Evolutionary conservation across 2,888 invertebrate species (phyloP).

Genomic region (Drosophila mettleri): DNA sequence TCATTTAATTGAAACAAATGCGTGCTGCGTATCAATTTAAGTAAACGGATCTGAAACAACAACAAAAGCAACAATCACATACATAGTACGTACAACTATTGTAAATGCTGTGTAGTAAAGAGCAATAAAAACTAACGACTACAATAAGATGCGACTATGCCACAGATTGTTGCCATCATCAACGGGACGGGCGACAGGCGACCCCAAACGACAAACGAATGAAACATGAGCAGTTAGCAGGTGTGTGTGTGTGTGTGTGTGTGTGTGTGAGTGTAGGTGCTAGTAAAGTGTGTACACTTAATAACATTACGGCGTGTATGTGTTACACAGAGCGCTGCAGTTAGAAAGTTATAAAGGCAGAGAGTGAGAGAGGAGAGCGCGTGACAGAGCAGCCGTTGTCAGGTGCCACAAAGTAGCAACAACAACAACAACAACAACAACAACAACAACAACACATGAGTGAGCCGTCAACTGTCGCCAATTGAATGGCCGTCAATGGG

Average conservation of each 20-base stretch:
- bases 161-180: slow-evolving; percentile 62
- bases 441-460: slow-evolving; percentile 11
- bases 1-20: slow-evolving; percentile 80
- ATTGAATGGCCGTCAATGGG: slow-evolving; percentile 70
- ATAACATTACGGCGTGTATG: slow-evolving; percentile 38
- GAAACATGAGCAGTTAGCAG: slow-evolving; percentile 36
- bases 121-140: slow-evolving; percentile 66
- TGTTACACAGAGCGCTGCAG: slow-evolving; percentile 24
- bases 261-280: slow-evolving; percentile 17
- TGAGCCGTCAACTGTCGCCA: slow-evolving; percentile 63
- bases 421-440: slow-evolving; percentile 41
- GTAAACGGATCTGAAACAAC: slow-evolving; percentile 42
- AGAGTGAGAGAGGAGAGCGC: background rate
- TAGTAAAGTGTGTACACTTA: slow-evolving; percentile 25
- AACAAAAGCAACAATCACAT: slow-evolving; percentile 22
- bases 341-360: background rate
- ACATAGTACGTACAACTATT: slow-evolving; percentile 31
- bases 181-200: slow-evolving; percentile 25
- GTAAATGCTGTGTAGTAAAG: slow-evolving; percentile 44
- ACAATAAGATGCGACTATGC: slow-evolving; percentile 59
- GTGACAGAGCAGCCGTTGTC: slow-evolving; percentile 22
- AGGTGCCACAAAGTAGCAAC: slow-evolving; percentile 43
- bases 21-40: slow-evolving; percentile 81
- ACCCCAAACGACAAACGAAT: slow-evolving; percentile 52
- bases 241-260: slow-evolving; percentile 9